Evolutionary conservation across 2,888 invertebrate species (phyloP).

Genomic region (Agrochola circellaris): DNA sequence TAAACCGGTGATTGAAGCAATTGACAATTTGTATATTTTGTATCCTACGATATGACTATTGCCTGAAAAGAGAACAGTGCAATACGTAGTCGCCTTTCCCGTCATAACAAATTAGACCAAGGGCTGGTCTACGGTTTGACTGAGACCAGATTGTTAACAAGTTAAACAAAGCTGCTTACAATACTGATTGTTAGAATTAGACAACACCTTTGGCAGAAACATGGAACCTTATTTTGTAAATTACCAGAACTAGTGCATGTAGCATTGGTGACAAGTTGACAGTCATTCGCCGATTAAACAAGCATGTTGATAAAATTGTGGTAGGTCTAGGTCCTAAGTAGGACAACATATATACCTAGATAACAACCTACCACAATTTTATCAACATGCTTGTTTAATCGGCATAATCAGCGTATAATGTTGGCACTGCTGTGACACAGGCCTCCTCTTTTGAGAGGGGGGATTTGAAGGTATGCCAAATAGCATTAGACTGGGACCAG

Average conservation of each 20-base stretch:
- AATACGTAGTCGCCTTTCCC: not conserved
- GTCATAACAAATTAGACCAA: not conserved
- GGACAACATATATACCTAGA: not conserved
- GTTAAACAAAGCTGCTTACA: constrained; percentile 26
- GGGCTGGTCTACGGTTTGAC: not conserved
- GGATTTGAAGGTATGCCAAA: not conserved
- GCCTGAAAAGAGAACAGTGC: not conserved
- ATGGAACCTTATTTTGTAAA: constrained; percentile 41
- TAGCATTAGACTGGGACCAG: not conserved
- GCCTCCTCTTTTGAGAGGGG: too few relatives aligned
- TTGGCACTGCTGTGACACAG: too few relatives aligned
- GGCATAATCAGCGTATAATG: not conserved
- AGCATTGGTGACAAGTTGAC: constrained; percentile 52
- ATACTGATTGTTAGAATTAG: constrained; percentile 53
- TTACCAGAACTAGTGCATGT: constrained; percentile 49
- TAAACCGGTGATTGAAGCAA: not conserved
- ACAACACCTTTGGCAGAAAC: constrained; percentile 56
- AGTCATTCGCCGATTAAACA: constrained; percentile 29
- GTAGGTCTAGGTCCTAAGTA: not conserved
- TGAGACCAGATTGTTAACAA: constrained; percentile 14
- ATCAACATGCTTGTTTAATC: constrained; percentile 25
- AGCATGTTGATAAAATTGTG: constrained; percentile 30
- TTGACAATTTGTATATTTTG: not conserved
- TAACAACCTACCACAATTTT: constrained; percentile 20
- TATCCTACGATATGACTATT: not conserved